Conservation (phyloP, 2,113 vertebrate genomes). For the Agapornis roseicollis region DNA sequence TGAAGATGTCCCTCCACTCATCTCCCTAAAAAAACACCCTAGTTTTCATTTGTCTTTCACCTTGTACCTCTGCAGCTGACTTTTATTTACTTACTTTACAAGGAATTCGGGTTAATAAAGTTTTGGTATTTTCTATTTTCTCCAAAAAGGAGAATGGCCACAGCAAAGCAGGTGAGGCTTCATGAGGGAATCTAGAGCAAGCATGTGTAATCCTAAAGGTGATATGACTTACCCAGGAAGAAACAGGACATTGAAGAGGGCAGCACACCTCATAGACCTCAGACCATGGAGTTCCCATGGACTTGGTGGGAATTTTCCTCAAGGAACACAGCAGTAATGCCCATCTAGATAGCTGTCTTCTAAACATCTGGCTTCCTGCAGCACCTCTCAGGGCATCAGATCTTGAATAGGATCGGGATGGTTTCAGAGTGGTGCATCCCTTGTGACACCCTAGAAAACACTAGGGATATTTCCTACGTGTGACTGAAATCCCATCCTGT, state of each 20-base stretch:
- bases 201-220: rapidly evolving
- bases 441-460: rapidly evolving
- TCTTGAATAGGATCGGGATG: rapidly evolving
- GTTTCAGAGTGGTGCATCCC: neutral
- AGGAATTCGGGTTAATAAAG: neutral
- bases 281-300: neutral
- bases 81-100: neutral
- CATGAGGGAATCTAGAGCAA: neutral
- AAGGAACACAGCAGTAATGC: neutral
- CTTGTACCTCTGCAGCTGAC: neutral
- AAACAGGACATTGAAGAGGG: neutral
- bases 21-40: neutral
- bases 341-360: neutral
- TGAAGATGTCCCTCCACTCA: rapidly evolving
- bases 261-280: neutral
- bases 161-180: neutral
- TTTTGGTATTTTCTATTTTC: neutral
- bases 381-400: neutral
- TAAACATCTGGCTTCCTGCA: neutral
- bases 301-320: neutral
- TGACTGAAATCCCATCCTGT: slow-evolving; percentile 26
- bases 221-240: neutral
- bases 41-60: neutral
- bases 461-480: neutral
- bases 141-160: neutral